phyloP scores from a whole-genome alignment of 2,797 vertebrate genomes.

The Tangara arthus region DNA sequence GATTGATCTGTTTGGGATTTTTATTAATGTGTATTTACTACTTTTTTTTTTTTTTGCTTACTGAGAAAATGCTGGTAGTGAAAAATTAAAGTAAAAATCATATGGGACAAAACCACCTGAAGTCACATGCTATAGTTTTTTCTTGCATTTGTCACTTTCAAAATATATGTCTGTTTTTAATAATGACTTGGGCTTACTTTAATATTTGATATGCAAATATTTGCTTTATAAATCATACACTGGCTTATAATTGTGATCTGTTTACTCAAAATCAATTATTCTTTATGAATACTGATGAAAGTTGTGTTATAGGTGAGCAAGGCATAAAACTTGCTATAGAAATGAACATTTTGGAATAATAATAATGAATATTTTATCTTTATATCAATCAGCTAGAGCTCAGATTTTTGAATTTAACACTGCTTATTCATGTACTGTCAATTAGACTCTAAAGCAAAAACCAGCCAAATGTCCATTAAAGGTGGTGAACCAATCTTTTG shows the following conservation, averaged over 20 bases:
- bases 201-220: neutral
- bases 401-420: neutral
- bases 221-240: neutral
- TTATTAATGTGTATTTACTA: neutral
- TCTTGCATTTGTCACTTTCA: neutral
- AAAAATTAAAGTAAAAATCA: neutral
- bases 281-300: slow-evolving; percentile 10
- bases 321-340: neutral
- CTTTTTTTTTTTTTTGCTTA: neutral
- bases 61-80: neutral
- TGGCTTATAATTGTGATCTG: slow-evolving; percentile 1
- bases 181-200: neutral
- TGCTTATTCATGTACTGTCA: neutral
- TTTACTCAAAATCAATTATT: slow-evolving; percentile 12
- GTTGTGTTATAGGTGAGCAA: neutral
- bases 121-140: neutral
- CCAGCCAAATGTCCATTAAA: neutral
- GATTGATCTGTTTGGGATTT: neutral
- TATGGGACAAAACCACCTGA: neutral
- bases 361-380: neutral
- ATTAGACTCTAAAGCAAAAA: neutral
- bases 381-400: neutral
- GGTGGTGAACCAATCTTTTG: neutral
- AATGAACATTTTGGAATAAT: neutral
- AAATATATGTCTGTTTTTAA: neutral